phyloP scores from a whole-genome alignment of 2,888 invertebrate species.

The Prosapia bicincta region DNA sequence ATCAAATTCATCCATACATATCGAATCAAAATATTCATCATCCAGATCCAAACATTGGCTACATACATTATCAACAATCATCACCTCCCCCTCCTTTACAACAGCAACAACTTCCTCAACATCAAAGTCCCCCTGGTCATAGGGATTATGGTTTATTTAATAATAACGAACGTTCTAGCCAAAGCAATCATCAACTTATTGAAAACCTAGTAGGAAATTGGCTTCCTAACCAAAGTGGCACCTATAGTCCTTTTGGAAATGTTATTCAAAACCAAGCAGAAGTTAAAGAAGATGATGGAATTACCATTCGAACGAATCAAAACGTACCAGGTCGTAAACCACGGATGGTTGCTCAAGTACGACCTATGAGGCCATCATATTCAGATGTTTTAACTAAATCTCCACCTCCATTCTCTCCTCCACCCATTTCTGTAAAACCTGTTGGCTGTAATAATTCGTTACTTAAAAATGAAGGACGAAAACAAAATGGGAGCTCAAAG shows the following conservation, averaged over 20 bases:
- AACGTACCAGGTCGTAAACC: conserved; percentile 49
- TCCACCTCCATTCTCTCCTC: conserved; percentile 43
- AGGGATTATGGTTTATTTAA: conserved; percentile 47
- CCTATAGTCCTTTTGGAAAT: conserved; percentile 67
- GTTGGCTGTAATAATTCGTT: background rate
- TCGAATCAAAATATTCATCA: conserved; percentile 21
- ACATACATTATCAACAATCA: conserved; percentile 44
- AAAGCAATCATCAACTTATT: conserved; percentile 52
- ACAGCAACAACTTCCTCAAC: conserved; percentile 14
- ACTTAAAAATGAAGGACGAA: conserved; percentile 33
- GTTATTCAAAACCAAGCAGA: conserved; percentile 11
- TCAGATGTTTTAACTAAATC: conserved; percentile 78
- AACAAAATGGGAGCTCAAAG: conserved; percentile 15
- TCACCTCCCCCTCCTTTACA: conserved; percentile 37
- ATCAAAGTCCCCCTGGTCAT: conserved; percentile 31
- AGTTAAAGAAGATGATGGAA: conserved; percentile 12
- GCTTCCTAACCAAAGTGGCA: conserved; percentile 67
- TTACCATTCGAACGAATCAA: conserved; percentile 42
- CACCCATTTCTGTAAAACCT: conserved; percentile 24
- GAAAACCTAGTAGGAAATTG: conserved; percentile 70
- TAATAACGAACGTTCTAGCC: conserved; percentile 19
- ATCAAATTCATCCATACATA: conserved; percentile 32
- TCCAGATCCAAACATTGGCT: conserved; percentile 44
- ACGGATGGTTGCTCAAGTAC: conserved; percentile 75
- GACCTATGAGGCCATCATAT: conserved; percentile 79